Evolutionary conservation across 2,888 invertebrate species (phyloP), one percentile per base, ranked within the genome.

Genomic region (Rotaria macrura): DNA sequence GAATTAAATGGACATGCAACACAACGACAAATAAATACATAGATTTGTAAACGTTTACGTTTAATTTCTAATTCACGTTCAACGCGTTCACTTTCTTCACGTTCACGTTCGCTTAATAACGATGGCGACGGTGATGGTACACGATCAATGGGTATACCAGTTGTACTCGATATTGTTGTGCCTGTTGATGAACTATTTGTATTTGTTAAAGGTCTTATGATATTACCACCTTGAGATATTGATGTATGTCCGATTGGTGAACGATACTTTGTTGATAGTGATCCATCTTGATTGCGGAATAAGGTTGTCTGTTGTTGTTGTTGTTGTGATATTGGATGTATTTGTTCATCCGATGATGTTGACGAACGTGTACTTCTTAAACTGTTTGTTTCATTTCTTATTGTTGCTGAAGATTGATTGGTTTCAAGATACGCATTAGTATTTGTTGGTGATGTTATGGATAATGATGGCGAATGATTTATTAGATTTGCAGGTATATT

Each of bases 1-100:
- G 97, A 97, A 92, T 98, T 99, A 92, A 99, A 99, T 14, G 98
- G 98, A 92, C 99, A 98, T 14, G 99, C 96, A 89, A 97, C 94
- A 92, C 97, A 97, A 90, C 98, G 93, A 88, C 97, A 96, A 88
- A 99, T 95, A 91, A 99, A 99, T 88, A 99, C 98, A 92, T 99
- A 99, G 72, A 99, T 92, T 91, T 99, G 99, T 87, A 99, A 94
- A 87, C 96, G 94, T 87, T 94, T 93, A 91, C 97, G 97, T 87
- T 97, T 93, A n/a, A 83, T 25, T 84, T 86, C 86, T 40, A 40
- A 40, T 43, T 79, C 79, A 43, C 79, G 40, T 79, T 79, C 79
- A 14, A 79, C 40, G 12, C 43, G 40, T 40, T 79, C 79, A 79
- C n/a, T 79, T 79, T 79, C 79, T 79, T 79, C 79, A n/a, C 79